phyloP scores from a whole-genome alignment of 2,888 invertebrate genomes.

The Chrysolina haemoptera region DNA sequence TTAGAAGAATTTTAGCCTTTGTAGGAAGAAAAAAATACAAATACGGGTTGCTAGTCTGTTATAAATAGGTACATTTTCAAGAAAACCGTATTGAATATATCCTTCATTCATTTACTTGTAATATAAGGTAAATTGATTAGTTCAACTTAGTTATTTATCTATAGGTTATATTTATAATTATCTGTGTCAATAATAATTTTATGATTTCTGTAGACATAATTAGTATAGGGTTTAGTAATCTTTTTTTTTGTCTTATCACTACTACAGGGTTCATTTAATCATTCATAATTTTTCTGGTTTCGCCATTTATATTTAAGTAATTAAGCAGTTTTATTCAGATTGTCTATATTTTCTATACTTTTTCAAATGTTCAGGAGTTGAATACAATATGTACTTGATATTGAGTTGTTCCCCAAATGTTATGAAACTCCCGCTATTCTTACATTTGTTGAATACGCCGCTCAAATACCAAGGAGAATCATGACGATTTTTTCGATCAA shows the following conservation, averaged over 20 bases:
- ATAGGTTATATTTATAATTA: too few relatives aligned
- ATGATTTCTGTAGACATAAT: too few relatives aligned
- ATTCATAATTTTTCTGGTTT: not conserved
- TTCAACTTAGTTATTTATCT: too few relatives aligned
- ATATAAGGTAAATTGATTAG: not conserved
- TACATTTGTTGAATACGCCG: conserved; percentile 8
- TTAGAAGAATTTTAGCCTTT: too few relatives aligned
- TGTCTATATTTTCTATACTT: not conserved
- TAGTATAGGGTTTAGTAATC: too few relatives aligned
- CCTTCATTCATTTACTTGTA: not conserved
- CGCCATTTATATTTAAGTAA: not conserved
- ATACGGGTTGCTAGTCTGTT: not conserved
- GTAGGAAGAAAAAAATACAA: not conserved
- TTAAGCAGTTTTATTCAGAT: conserved; percentile 10
- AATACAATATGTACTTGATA: not conserved
- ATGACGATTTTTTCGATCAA: not conserved
- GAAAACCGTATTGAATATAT: not conserved
- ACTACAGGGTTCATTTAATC: not conserved
- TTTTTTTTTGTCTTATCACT: not conserved
- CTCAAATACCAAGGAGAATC: conserved; percentile 1
- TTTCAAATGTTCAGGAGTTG: not conserved
- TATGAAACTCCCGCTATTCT: not conserved
- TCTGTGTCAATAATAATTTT: too few relatives aligned
- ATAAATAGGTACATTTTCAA: not conserved
- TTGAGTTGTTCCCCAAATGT: not conserved